Evolutionary conservation across 2,888 invertebrate genomes (phyloP).

Genomic region (Amiota communis): DNA sequence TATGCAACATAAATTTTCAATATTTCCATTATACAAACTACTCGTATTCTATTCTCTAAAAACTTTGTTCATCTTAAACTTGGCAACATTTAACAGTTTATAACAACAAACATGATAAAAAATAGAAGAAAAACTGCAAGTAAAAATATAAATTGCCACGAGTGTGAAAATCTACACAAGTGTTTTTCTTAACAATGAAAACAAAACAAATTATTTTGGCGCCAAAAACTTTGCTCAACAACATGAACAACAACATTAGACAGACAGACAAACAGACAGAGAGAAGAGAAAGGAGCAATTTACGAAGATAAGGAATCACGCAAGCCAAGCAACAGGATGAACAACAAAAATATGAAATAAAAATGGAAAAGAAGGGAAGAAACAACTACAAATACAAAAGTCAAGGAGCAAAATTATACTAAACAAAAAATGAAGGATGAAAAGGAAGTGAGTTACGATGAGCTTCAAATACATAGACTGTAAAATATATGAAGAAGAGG

Average conservation of each 20-base stretch:
- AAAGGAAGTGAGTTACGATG: not conserved
- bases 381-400: constrained; percentile 9
- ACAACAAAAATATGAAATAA: not conserved
- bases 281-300: not conserved
- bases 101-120: not conserved
- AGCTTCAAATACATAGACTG: constrained; percentile 1
- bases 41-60: not conserved
- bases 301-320: not conserved
- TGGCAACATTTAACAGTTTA: too few species aligned
- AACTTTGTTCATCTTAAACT: not conserved
- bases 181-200: constrained; percentile 4
- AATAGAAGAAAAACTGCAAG: not conserved
- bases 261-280: not conserved
- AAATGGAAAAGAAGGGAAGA: not conserved
- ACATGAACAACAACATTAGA: not conserved
- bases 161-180: constrained; percentile 3
- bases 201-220: constrained; percentile 13
- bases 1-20: too few species aligned
- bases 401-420: constrained; percentile 18
- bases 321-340: not conserved
- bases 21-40: too few species aligned
- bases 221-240: constrained; percentile 15
- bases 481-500: not conserved
- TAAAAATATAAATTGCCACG: not conserved
- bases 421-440: not conserved